Conservation (phyloP, 1,140 invertebrate genomes). For the Aleiodes sp. region DNA sequence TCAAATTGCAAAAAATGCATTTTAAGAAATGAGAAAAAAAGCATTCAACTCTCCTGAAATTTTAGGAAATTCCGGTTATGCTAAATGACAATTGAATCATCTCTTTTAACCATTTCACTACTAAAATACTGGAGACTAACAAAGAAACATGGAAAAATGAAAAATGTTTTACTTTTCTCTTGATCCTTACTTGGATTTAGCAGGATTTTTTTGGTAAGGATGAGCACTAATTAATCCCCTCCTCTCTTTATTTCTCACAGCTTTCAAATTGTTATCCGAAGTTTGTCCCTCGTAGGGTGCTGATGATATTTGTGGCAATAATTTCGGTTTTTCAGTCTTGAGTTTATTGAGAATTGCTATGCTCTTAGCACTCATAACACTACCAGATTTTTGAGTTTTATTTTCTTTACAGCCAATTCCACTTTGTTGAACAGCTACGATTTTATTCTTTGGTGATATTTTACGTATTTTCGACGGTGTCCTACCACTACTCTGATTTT, state of each 20-base stretch:
- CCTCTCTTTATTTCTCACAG: slow-evolving; percentile 43
- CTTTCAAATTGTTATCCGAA: background rate
- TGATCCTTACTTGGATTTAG: slow-evolving; percentile 48
- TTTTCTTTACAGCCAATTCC: slow-evolving; percentile 52
- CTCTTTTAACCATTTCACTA: background rate
- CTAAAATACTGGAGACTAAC: background rate
- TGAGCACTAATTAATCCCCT: slow-evolving; percentile 47
- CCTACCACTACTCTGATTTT: slow-evolving; percentile 43
- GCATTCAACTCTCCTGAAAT: no score
- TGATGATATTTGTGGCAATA: slow-evolving; percentile 22
- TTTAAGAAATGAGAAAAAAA: no score
- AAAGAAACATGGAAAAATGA: no score
- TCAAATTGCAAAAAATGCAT: no score
- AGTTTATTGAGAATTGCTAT: slow-evolving; percentile 59
- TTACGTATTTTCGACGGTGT: slow-evolving; percentile 52
- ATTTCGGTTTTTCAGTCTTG: slow-evolving; percentile 47
- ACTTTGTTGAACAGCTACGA: background rate
- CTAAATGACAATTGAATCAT: background rate
- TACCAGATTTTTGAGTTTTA: slow-evolving; percentile 42
- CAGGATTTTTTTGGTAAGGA: slow-evolving; percentile 50
- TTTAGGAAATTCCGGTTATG: no score
- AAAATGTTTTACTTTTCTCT: no score
- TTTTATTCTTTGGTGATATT: slow-evolving; percentile 40
- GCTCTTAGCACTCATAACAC: slow-evolving; percentile 57
- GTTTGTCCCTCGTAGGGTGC: background rate